phyloP scores from a whole-genome alignment of 2,888 invertebrate genomes.

The Drosophila diplacantha region DNA sequence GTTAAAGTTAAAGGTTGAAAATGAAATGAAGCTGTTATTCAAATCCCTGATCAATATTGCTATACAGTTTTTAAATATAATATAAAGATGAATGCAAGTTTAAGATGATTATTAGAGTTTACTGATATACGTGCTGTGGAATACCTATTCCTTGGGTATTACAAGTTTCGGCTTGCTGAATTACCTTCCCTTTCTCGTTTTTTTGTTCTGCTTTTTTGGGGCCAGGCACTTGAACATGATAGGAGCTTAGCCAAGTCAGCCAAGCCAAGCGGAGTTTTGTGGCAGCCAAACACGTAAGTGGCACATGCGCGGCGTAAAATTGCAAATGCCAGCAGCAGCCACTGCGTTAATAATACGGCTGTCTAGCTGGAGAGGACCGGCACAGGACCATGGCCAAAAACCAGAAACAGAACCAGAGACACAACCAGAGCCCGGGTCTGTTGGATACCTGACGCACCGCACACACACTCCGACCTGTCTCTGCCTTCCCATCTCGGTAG shows the following conservation, averaged over 20 bases:
- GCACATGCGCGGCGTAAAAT: conserved; percentile 66
- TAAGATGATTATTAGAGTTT: too few species aligned
- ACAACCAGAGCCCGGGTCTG: conserved; percentile 11
- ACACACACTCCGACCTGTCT: conserved; percentile 14
- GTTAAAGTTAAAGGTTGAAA: background rate
- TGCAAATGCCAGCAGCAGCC: conserved; percentile 57
- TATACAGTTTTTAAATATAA: background rate
- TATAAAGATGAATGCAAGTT: background rate
- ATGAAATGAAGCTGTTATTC: background rate
- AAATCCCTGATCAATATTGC: background rate
- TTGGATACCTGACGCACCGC: conserved; percentile 18
- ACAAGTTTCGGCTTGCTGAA: background rate
- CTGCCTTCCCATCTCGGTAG: conserved; percentile 6
- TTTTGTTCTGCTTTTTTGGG: conserved; percentile 48
- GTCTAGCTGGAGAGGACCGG: conserved; percentile 44
- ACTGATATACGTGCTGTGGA: too few species aligned
- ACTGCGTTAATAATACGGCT: conserved; percentile 68
- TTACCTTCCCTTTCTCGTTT: conserved; percentile 4
- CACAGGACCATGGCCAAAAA: conserved; percentile 18
- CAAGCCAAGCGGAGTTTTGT: conserved; percentile 37
- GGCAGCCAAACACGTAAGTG: conserved; percentile 62
- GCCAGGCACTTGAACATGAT: conserved; percentile 71
- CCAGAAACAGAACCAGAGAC: conserved; percentile 13
- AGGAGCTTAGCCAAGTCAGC: conserved; percentile 58
- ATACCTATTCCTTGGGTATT: background rate